Evolutionary conservation across 2,888 invertebrate species (phyloP), one percentile per base, ranked within the genome.

Genomic region (Leptinotarsa rubiginosa): DNA sequence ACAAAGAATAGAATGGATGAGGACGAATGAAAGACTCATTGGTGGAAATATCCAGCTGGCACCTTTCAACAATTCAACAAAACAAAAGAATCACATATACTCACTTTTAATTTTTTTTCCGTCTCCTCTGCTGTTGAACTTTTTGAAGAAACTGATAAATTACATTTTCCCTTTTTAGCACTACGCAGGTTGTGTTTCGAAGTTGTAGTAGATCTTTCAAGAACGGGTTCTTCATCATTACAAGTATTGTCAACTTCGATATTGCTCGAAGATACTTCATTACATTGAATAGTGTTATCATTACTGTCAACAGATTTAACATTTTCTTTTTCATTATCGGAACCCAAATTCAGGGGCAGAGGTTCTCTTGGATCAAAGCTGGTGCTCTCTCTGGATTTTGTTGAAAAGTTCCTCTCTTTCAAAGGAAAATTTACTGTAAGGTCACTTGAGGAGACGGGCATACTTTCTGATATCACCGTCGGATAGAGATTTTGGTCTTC

Each of bases 241-340:
- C 73, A 69, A 15, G 71, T 77, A 78, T 65, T 80, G 74, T 76
- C 77, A n/a, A 71, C 89, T n/a, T 89, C 89, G 12, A 90, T 89
- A 62, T 91, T 91, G 81, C 91, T 92, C 1, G 92, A 92, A 1
- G 92, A 92, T 20, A 93, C 91, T 85, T 93, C 92, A 85, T 92
- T 91, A 78, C 92, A 92, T 86, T 93, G 92, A 62, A 92, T 92
- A 65, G 89, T 85, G 75, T 86, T 87, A 78, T 89, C 89, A 76
- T 81, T 79, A n/a, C 67, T 50, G 20, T 62, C 56, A 22, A 47
- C 64, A 13, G 74, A 68, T 15, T 73, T 81, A 50, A 77, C 78
- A 49, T 84, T 82, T 66, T 84, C 83, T 73, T 83, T 83, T 50
- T 80, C 81, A 50, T 78, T 80, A 18, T 77, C 76, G 47, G 76